These are phyloP conservation scores for Typhlichthys eigenmanni DNA, from an alignment of 2,797 vertebrate genomes.

Conservation along the genomic window DNA sequence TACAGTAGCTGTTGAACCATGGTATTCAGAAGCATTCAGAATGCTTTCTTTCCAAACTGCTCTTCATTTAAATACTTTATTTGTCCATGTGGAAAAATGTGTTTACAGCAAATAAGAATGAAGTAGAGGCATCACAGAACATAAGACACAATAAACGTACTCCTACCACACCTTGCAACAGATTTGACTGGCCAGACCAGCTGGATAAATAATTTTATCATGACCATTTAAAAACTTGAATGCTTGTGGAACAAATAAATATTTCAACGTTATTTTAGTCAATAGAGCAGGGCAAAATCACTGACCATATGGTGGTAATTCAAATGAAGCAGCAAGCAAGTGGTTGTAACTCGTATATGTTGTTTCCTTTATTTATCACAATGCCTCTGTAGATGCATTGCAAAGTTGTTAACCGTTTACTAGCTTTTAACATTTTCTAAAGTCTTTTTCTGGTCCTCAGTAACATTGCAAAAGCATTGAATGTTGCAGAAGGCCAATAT, in stretches of 20 bases:
- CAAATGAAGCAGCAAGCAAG: neutral
- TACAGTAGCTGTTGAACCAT: too few species aligned
- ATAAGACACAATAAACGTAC: too few species aligned
- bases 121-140: too few species aligned
- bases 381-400: neutral
- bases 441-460: too few species aligned
- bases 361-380: neutral
- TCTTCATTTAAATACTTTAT: too few species aligned
- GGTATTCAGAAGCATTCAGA: too few species aligned
- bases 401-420: neutral
- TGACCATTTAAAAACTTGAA: neutral
- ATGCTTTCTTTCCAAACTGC: too few species aligned
- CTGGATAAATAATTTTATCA: neutral
- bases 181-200: neutral
- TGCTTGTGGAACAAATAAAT: neutral
- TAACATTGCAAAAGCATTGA: too few species aligned
- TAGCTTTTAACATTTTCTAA: too few species aligned
- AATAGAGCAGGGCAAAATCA: neutral
- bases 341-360: neutral
- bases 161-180: neutral
- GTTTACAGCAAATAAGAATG: too few species aligned
- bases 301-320: neutral
- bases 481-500: too few species aligned
- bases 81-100: too few species aligned
- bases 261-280: neutral